Evolutionary conservation across 2,888 invertebrate genomes (phyloP), one percentile per base, ranked within the genome.

Genomic region (Sesamia inferens): DNA sequence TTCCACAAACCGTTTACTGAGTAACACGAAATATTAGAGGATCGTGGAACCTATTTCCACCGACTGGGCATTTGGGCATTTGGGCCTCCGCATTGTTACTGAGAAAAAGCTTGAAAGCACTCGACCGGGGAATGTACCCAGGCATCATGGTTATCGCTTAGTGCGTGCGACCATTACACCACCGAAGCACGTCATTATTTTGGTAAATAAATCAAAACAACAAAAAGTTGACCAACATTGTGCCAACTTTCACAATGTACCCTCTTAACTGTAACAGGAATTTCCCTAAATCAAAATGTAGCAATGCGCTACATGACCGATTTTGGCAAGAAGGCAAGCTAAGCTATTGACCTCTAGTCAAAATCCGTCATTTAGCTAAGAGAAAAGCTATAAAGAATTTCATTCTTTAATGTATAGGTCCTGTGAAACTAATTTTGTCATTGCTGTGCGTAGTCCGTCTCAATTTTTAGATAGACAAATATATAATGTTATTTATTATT

Each of bases 381-480:
- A 51, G 10, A 22, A 19, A 16, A 62, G n/a, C 2, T 42, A 19
- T n/a, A n/a, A 22, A 51, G 5, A 31, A 78, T n/a, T 39, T 47
- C 10, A 16, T 47, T 22, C 0, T 14, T n/a, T n/a, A n/a, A 44
- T 78, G 44, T 47, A 44, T 78, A 61, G 19, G 47, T 68, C 31
- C 31, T 24, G n/a, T 57, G 31, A 31, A 55, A 16, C 10, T n/a
- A 65, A 55, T 31, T 31, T 42, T 44, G 5, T 2, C 31, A 14
- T 22, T 19, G 73, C 13, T 63, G 73, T 79, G 31, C 31, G 62
- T 31, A 62, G 42, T 6, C 16, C 1, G 1, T 72, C 48, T 51
- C 16, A 48, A 1, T 31, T 62, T 55, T 24, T 75, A 79, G 79
- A 72, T 79, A 76, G 76, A 22, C 16, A 72, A 76, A 79, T 79